Conservation (phyloP, 1,140 invertebrate species). For the Varroa destructor region DNA sequence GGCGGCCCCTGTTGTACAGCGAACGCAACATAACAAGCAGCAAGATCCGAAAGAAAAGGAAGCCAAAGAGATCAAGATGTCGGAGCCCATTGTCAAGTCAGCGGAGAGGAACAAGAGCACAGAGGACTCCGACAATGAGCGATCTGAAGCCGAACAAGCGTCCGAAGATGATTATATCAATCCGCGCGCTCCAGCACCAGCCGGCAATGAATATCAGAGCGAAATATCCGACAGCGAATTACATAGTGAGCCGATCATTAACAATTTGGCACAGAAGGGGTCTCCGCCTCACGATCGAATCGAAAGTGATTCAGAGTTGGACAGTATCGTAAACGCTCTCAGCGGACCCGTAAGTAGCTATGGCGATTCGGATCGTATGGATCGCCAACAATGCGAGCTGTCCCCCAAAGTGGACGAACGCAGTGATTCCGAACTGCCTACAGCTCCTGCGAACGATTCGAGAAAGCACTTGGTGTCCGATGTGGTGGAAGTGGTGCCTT, state of each 20-base stretch:
- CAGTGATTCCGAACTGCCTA: too few relatives aligned
- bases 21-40: not conserved
- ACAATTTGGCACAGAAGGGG: too few relatives aligned
- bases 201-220: conserved; percentile 2
- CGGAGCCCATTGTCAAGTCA: not conserved
- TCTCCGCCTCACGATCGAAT: too few relatives aligned
- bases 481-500: too few relatives aligned
- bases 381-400: too few relatives aligned
- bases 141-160: conserved; percentile 5
- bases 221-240: conserved; percentile 18
- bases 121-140: conserved; percentile 34
- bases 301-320: too few relatives aligned
- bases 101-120: conserved; percentile 35
- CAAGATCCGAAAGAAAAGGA: conserved; percentile 11
- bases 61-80: not conserved
- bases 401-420: too few relatives aligned
- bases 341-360: too few relatives aligned
- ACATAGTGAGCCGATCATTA: not conserved
- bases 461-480: too few relatives aligned
- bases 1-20: not conserved
- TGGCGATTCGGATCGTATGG: too few relatives aligned
- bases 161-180: conserved; percentile 25
- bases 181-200: conserved; percentile 9
- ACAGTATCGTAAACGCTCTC: too few relatives aligned
- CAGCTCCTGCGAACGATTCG: too few relatives aligned